Conservation (phyloP, 2,113 vertebrate species). For the Seriola quinqueradiata region DNA sequence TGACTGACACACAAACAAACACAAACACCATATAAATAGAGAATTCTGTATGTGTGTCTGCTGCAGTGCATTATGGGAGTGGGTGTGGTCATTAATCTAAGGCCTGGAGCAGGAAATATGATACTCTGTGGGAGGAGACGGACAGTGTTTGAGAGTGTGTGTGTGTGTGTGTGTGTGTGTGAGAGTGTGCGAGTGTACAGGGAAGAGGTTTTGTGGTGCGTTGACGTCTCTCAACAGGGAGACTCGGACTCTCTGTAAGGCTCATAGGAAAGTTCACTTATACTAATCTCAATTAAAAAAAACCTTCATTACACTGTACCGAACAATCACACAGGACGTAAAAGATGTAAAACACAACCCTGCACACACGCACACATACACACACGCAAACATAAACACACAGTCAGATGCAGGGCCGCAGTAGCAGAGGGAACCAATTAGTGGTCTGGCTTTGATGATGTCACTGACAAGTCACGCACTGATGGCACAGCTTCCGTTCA, state of each 20-base stretch:
- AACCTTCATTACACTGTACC: constrained; percentile 19
- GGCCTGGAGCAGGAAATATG: constrained; percentile 71
- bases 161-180: constrained; percentile 36
- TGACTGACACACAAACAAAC: constrained; percentile 9
- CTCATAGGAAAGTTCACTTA: constrained; percentile 10
- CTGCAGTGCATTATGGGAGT: constrained; percentile 70
- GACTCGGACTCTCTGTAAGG: constrained; percentile 1
- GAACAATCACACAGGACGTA: background rate
- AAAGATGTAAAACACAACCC: constrained; percentile 23
- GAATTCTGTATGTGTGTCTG: constrained; percentile 34
- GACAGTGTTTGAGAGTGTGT: constrained; percentile 21
- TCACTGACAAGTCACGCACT: constrained; percentile 84
- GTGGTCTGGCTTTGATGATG: constrained; percentile 85
- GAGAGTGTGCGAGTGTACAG: constrained; percentile 1
- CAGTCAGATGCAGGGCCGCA: constrained; percentile 42
- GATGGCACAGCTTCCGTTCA: constrained; percentile 83
- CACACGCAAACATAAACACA: constrained; percentile 17
- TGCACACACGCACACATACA: constrained; percentile 10
- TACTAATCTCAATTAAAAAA: constrained; percentile 34
- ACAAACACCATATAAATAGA: constrained; percentile 57
- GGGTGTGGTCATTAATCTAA: constrained; percentile 78
- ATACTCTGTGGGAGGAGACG: constrained; percentile 76
- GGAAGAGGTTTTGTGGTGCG: constrained; percentile 14
- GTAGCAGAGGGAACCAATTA: constrained; percentile 87
- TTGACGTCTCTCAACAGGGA: constrained; percentile 1